A percentile compares a stretch with the other conserved stretches of the same genome.
phyloP scores from a whole-genome alignment of 2,888 invertebrate genomes.

The Diabrotica balteata region DNA sequence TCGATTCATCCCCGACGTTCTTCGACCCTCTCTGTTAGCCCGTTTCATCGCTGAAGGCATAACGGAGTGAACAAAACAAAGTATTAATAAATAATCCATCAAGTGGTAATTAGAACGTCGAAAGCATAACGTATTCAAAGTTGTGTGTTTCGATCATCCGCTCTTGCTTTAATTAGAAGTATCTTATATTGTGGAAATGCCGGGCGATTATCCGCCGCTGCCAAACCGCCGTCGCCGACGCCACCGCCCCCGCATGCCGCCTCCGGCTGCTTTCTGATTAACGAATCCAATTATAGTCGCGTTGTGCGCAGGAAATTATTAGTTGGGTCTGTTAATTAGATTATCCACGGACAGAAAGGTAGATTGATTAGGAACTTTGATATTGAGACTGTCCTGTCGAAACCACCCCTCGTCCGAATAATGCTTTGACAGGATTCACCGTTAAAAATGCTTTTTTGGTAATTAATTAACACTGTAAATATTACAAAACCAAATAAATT shows the following conservation, averaged over 20 bases:
- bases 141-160: slow-evolving; percentile 38
- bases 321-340: slow-evolving; percentile 60
- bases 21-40: slow-evolving; percentile 6
- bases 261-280: slow-evolving; percentile 59
- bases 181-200: slow-evolving; percentile 53
- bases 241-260: slow-evolving; percentile 2
- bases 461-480: too few relatives aligned
- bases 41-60: slow-evolving; percentile 14
- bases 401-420: too few relatives aligned
- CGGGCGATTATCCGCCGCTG: slow-evolving; percentile 58
- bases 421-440: too few relatives aligned
- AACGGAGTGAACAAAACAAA: slow-evolving; percentile 27
- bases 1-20: slow-evolving; percentile 6
- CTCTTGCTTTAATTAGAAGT: slow-evolving; percentile 50
- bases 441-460: too few relatives aligned
- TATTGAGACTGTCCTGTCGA: slow-evolving; percentile 22
- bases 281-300: slow-evolving; percentile 62
- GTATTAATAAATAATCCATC: slow-evolving; percentile 35
- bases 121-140: slow-evolving; percentile 34
- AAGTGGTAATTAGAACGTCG: slow-evolving; percentile 35
- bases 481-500: too few relatives aligned
- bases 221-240: slow-evolving; percentile 47
- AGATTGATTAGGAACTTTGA: slow-evolving; percentile 44
- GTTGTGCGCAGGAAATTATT: slow-evolving; percentile 60
- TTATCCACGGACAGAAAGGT: slow-evolving; percentile 51